Conservation (phyloP, 2,888 invertebrate species). For the Eristalis intricaria region DNA sequence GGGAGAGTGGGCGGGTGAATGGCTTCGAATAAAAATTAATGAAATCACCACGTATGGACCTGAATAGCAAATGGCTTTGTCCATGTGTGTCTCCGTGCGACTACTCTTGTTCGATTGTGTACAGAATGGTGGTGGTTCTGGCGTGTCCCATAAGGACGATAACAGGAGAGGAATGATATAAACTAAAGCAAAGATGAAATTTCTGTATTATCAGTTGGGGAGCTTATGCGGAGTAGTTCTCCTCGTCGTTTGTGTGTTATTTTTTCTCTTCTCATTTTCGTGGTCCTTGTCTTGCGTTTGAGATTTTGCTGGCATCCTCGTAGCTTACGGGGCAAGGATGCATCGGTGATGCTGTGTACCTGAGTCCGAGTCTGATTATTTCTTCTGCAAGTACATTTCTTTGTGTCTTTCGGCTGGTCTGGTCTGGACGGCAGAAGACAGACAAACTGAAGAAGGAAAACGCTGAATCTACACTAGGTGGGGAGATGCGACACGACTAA, state of each 20-base stretch:
- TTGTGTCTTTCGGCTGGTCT: not conserved
- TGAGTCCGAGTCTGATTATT: conserved; percentile 1
- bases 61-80: conserved; percentile 44
- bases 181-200: conserved; percentile 51
- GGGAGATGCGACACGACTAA: not conserved
- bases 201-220: conserved; percentile 50
- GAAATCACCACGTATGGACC: conserved; percentile 53
- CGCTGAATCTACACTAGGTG: not conserved
- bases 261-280: not conserved
- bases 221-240: not conserved
- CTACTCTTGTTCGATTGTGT: not conserved
- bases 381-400: conserved; percentile 4
- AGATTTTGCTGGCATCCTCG: conserved; percentile 24
- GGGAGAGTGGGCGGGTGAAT: conserved; percentile 14
- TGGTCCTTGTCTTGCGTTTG: not conserved
- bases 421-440: not conserved
- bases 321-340: conserved; percentile 23
- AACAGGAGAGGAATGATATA: conserved; percentile 33
- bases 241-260: not conserved
- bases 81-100: not conserved
- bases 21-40: conserved; percentile 60
- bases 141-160: conserved; percentile 12
- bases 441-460: not conserved
- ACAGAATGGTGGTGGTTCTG: not conserved
- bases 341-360: conserved; percentile 19